phyloP scores from a whole-genome alignment of 2,888 invertebrate genomes.

The Sisyra nigra region DNA sequence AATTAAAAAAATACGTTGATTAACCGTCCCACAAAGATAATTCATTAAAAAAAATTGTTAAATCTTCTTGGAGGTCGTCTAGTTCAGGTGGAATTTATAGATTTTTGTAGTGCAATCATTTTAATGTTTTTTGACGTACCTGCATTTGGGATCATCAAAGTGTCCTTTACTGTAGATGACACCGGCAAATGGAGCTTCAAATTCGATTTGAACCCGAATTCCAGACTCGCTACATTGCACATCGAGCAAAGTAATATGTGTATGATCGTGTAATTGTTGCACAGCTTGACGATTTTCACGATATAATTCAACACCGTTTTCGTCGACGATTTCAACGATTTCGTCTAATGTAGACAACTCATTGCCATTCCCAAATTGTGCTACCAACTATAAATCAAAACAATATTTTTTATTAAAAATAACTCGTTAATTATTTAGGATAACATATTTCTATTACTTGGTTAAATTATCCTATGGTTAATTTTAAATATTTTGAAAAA shows the following conservation, averaged over 20 bases:
- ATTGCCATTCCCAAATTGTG: no score
- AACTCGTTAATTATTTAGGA: no score
- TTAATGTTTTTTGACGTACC: constrained; percentile 28
- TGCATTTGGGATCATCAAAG: constrained; percentile 47
- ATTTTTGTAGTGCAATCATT: background rate
- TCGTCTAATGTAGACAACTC: no score
- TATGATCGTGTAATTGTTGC: constrained; percentile 19
- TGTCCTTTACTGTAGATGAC: constrained; percentile 56
- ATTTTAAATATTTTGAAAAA: no score
- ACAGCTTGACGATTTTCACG: constrained; percentile 10
- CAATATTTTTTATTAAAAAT: no score
- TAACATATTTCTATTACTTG: no score
- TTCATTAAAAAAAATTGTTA: no score
- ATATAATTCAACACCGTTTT: constrained; percentile 9
- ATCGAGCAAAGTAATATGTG: constrained; percentile 40
- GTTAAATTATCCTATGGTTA: no score
- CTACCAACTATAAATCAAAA: no score
- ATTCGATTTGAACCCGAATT: constrained; percentile 45
- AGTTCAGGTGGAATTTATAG: background rate
- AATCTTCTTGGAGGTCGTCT: no score
- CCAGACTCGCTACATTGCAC: constrained; percentile 40
- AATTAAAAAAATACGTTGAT: no score
- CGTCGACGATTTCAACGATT: constrained; percentile 3
- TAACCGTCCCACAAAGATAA: no score
- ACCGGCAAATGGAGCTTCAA: constrained; percentile 45